Conservation (phyloP, 2,113 vertebrate species). For the Sphaerodactylus townsendi region DNA sequence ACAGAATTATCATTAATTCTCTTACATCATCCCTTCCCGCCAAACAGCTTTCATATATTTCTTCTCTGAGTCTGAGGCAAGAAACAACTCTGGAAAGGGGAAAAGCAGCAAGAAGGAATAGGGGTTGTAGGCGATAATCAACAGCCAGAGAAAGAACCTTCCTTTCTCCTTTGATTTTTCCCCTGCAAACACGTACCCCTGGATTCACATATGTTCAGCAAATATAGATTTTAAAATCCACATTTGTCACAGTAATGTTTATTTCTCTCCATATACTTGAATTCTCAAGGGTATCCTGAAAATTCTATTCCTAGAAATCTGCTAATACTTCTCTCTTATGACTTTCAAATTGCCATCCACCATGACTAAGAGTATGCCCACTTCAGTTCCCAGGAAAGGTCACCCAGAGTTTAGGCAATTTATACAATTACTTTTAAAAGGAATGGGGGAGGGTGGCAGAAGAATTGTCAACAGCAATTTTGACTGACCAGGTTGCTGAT, state of each 20-base stretch:
- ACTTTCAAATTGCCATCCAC: neutral
- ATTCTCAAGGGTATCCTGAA: neutral
- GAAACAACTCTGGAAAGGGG: neutral
- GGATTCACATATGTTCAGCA: neutral
- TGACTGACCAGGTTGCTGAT: neutral
- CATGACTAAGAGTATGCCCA: accelerated
- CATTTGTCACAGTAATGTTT: neutral
- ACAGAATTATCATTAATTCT: no score
- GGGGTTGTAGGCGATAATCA: neutral
- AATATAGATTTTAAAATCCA: neutral
- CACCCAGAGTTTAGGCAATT: neutral
- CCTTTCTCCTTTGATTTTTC: neutral
- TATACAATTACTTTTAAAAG: neutral
- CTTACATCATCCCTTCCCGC: neutral
- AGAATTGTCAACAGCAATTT: slow-evolving; percentile 1
- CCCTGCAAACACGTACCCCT: neutral
- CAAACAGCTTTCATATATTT: neutral
- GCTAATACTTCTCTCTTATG: neutral
- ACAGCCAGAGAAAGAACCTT: neutral
- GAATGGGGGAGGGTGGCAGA: neutral
- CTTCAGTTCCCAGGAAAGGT: neutral
- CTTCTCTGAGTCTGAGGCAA: neutral
- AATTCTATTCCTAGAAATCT: neutral
- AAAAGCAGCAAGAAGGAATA: neutral
- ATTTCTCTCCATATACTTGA: neutral